Evolutionary conservation across 1,140 invertebrate species (phyloP), one percentile per base, ranked within the genome.

Genomic region (Nephotettix cincticeps): DNA sequence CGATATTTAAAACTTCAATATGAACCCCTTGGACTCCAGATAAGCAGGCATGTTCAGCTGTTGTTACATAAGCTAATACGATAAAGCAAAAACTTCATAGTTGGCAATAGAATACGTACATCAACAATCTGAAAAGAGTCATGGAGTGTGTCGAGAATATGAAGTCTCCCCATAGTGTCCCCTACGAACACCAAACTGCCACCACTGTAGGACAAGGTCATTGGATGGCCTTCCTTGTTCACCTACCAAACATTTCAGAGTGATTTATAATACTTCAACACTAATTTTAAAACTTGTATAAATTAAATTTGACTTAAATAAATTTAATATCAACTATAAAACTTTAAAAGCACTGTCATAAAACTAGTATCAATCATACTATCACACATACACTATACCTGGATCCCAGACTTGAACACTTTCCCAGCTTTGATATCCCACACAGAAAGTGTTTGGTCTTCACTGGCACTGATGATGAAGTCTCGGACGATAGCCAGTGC

Each of bases 361-460:
- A n/a, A n/a, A n/a, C n/a, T n/a, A n/a, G n/a, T n/a, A n/a, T n/a
- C n/a, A n/a, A n/a, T n/a, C n/a, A n/a, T n/a, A n/a, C n/a, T n/a
- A n/a, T n/a, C n/a, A n/a, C n/a, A n/a, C n/a, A n/a, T n/a, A n/a
- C n/a, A n/a, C n/a, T n/a, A n/a, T n/a, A n/a, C n/a, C n/a, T 4
- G 14, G 21, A 69, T 32, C 17, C 54, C 54, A 28, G 6, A 17
- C 47, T 69, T 69, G 21, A 47, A 69, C 2, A 56, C 23, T 14
- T 47, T 54, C 1, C 64, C 43, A 3, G 70, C 58, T 14, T 28
- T 64, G 14, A 71, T 1, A 36, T 71, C 70, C 27, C 43, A 68
- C 6, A 71, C 65, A 40, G 70, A 65, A 4, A 71, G 32, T 21
- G 70, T 67, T 17, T 32, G 32, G 30, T 71, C 70, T 58, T 71